A percentile compares a stretch with the other conserved stretches of the same genome.
Evolutionary conservation across 2,113 vertebrate genomes (phyloP).

Genomic region (Callionymus lyra): DNA sequence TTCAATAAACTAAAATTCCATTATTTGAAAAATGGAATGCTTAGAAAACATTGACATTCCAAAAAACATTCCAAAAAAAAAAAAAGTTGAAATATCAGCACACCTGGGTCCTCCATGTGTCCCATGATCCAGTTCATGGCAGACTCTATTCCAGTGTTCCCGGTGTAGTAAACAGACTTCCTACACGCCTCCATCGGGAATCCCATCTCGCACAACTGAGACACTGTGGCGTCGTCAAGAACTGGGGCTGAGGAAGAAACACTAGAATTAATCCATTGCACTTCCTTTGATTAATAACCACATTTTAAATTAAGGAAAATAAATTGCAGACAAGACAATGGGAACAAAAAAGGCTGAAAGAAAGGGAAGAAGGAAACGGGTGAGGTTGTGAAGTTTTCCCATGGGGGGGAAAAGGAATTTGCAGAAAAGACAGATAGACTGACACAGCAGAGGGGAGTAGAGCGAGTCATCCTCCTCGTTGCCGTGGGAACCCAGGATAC

Average conservation of each 20-base stretch:
- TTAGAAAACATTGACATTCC: too few relatives aligned
- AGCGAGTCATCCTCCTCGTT: constrained; percentile 99
- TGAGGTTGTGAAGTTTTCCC: constrained; percentile 3
- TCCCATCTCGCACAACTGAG: constrained; percentile 95
- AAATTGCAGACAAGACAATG: neutral
- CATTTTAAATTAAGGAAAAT: neutral
- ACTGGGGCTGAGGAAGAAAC: constrained; percentile 77
- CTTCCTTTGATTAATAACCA: neutral
- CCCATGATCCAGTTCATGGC: constrained; percentile 99
- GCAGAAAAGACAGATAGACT: constrained; percentile 86
- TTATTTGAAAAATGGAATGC: too few relatives aligned
- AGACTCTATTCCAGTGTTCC: constrained; percentile 89
- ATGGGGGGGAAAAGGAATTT: constrained; percentile 16
- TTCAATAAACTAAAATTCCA: too few relatives aligned
- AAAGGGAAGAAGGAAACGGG: constrained; percentile 21
- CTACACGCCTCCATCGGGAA: constrained; percentile 94
- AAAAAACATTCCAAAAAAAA: too few relatives aligned
- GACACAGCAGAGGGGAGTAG: constrained; percentile 99
- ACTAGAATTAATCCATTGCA: constrained; percentile 16
- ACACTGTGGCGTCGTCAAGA: constrained; percentile 89
- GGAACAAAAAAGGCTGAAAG: constrained; percentile 40
- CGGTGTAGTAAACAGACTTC: constrained; percentile 95
- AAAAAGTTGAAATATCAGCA: too few relatives aligned
- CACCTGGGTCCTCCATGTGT: constrained; percentile 98
- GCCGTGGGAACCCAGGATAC: constrained; percentile 99